phyloP scores from a whole-genome alignment of 2,888 invertebrate genomes.

The Galerucella nymphaeae region DNA sequence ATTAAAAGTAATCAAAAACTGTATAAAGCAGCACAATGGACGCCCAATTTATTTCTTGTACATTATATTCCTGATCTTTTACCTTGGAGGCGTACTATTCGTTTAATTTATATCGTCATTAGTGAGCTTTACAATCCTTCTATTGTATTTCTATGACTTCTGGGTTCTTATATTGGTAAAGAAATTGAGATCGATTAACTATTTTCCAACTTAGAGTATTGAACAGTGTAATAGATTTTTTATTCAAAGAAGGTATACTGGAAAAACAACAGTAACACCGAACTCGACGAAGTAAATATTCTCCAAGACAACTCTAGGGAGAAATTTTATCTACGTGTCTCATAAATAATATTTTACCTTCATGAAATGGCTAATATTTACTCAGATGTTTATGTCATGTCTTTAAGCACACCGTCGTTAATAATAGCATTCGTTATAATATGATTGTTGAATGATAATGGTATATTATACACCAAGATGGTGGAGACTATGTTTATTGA shows the following conservation, averaged over 20 bases:
- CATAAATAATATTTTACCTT: too few relatives aligned
- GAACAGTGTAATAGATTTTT: too few relatives aligned
- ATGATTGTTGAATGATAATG: too few relatives aligned
- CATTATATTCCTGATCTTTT: not conserved
- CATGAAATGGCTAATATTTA: too few relatives aligned
- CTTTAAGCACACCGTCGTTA: too few relatives aligned
- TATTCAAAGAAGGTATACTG: not conserved
- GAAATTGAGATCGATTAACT: not conserved
- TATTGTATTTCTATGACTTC: conserved; percentile 1
- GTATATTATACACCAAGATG: too few relatives aligned
- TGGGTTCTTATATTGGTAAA: not conserved
- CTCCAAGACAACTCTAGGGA: too few relatives aligned
- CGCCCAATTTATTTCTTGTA: conserved; percentile 1
- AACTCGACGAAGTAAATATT: too few relatives aligned
- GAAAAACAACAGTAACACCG: not conserved
- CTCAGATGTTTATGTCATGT: too few relatives aligned
- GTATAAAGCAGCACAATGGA: conserved; percentile 4
- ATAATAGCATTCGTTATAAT: too few relatives aligned
- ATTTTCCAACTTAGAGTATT: not conserved
- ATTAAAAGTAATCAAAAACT: conserved; percentile 11
- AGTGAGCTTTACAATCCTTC: not conserved
- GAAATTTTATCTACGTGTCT: too few relatives aligned
- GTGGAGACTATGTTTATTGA: too few relatives aligned
- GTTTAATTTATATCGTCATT: conserved; percentile 8
- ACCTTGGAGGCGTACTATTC: conserved; percentile 5